Evolutionary conservation across 2,888 invertebrate species (phyloP).

Genomic region (Lathronympha strigana): DNA sequence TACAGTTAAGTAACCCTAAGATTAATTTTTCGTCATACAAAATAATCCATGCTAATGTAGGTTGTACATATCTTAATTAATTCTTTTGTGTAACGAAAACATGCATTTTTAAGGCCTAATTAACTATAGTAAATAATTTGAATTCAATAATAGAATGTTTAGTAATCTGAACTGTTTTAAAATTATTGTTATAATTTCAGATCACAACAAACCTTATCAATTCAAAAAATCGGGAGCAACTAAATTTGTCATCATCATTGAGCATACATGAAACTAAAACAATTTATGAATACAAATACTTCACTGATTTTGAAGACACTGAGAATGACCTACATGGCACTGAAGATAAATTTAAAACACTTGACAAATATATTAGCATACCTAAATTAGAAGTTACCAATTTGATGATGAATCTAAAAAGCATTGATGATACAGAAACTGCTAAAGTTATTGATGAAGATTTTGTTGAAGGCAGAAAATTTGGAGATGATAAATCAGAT

Average conservation of each 20-base stretch:
- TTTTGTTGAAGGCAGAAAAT: not conserved
- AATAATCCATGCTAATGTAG: no score
- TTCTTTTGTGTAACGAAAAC: not conserved
- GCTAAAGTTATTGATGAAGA: not conserved
- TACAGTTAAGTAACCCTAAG: no score
- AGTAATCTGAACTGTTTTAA: not conserved
- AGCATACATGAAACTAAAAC: constrained; percentile 33
- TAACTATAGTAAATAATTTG: not conserved
- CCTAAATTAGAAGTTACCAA: constrained; percentile 25
- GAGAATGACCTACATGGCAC: not conserved
- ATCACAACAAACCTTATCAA: constrained; percentile 48
- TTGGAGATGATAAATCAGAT: constrained; percentile 2
- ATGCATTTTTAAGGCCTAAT: not conserved
- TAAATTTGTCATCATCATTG: constrained; percentile 48
- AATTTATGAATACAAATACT: constrained; percentile 41
- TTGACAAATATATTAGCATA: not conserved
- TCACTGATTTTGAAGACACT: constrained; percentile 27
- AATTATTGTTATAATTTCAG: constrained; percentile 45
- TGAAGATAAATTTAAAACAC: constrained; percentile 5
- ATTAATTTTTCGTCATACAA: no score
- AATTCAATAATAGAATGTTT: not conserved
- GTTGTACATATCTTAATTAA: not conserved
- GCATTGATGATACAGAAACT: not conserved
- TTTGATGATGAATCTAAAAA: constrained; percentile 6
- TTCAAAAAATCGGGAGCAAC: constrained; percentile 44